Base-by-base conservation (phyloP, 2,113 vertebrate species). In the Chrysemys picta region DNA sequence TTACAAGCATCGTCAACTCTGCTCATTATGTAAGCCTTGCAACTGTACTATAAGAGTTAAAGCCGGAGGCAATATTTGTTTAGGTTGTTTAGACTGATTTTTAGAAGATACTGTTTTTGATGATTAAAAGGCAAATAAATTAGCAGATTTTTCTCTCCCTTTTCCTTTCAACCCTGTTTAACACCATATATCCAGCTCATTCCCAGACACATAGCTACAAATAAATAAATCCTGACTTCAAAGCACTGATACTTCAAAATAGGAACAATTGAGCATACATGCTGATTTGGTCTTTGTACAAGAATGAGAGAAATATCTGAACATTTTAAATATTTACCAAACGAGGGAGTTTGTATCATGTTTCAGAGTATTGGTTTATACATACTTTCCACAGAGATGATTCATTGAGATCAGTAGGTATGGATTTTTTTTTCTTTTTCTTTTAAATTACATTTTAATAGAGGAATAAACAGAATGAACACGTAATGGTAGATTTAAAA, bases 321-420 rank as follows among this genome's bases (percentile, higher is more conserved):
- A 85, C 97, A 94, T 88, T 91, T 96, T 94, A 86, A 97, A 94
- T 96, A 91, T 97, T 96, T 98, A 93, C 92, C 82, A 89, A 96
- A 97, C 52, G 79, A 82, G 89, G 27, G 27, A 42, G 35, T 49
- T 88, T 91, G 1, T 92, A 93, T 75, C 84, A 81, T 25, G 45
- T 95, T 96, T 57, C 45, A 83, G 79, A 91, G 53, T 47, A 92
- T 80, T 47, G 65, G 85, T 87, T 89, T 83, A 89, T 91, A 95
- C 83, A 93, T 53, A 52, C 81, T 97, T 95, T 86, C 87, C 54
- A 25, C 94, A 94, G 82, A 75, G 62, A 87, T 88, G 84, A 95
- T 94, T 95, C 85, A 85, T 81, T 72, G 80, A 84, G 38, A 89
- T 94, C 76, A 96, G 92, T 65, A 94, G n/a, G 52, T 13, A 13